Conservation (phyloP, 2,113 vertebrate species). For the Dendropsophus ebraccatus region DNA sequence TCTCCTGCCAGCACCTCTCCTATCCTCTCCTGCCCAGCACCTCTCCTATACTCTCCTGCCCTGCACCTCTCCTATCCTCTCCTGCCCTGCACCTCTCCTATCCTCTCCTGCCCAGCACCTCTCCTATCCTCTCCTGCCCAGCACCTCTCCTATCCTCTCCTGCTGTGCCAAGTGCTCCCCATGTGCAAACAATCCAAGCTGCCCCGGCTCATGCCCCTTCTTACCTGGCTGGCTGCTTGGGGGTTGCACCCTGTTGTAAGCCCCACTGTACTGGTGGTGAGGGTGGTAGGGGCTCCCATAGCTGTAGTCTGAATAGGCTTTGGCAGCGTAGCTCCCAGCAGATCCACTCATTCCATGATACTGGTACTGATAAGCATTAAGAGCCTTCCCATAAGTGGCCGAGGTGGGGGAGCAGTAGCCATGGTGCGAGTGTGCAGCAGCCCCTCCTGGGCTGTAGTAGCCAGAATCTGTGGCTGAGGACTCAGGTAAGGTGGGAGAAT, state of each 20-base stretch:
- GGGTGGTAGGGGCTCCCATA: conserved; percentile 86
- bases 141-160: no score
- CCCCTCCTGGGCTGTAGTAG: conserved; percentile 92
- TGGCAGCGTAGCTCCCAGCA: conserved; percentile 89
- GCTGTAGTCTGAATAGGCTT: conserved; percentile 91
- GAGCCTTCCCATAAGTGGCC: conserved; percentile 90
- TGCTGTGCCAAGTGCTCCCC: not conserved
- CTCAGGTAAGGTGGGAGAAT: conserved; percentile 97
- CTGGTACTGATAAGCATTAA: conserved; percentile 95
- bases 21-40: no score
- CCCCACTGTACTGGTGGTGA: conserved; percentile 89
- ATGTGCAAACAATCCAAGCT: no score
- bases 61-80: no score
- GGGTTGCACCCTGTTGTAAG: conserved; percentile 90
- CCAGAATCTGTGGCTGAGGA: conserved; percentile 97
- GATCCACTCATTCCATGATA: conserved; percentile 90
- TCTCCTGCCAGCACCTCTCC: no score
- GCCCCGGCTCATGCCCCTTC: not conserved
- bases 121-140: no score
- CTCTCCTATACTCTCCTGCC: no score
- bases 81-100: no score
- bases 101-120: no score
- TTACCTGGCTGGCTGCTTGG: conserved; percentile 89
- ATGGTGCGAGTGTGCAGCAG: conserved; percentile 73
- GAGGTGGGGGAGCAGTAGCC: conserved; percentile 96